A percentile compares a stretch with the other conserved stretches of the same genome.
Conservation (phyloP, 2,797 vertebrate species). For the Acridotheres tristis region DNA sequence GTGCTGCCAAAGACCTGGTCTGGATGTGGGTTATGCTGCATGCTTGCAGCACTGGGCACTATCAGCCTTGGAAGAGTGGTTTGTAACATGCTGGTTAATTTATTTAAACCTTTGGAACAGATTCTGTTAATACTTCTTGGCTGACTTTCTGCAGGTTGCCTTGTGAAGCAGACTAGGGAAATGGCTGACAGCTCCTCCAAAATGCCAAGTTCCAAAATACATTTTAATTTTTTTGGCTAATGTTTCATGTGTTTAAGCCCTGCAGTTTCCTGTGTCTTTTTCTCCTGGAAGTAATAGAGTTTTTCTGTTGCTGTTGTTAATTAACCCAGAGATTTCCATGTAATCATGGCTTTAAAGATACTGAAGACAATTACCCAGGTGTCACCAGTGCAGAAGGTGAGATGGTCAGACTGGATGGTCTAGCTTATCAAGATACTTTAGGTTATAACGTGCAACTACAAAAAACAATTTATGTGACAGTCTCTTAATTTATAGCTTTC, state of each 20-base stretch:
- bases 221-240: background rate
- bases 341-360: background rate
- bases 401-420: background rate
- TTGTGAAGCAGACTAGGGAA: background rate
- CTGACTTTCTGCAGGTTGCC: background rate
- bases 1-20: background rate
- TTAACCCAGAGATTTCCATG: background rate
- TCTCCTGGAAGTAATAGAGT: accelerated
- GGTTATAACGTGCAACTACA: background rate
- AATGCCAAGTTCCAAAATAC: background rate
- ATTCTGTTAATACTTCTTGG: background rate
- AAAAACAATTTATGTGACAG: background rate
- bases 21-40: background rate
- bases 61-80: background rate
- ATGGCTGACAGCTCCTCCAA: background rate
- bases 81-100: background rate
- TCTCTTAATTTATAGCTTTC: background rate
- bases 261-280: accelerated
- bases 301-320: background rate
- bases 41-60: background rate
- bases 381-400: background rate
- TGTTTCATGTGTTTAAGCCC: background rate
- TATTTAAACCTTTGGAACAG: background rate
- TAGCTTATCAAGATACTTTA: background rate
- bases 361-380: background rate